phyloP scores from a whole-genome alignment of 1,140 invertebrate genomes.

The Camponotus floridanus region DNA sequence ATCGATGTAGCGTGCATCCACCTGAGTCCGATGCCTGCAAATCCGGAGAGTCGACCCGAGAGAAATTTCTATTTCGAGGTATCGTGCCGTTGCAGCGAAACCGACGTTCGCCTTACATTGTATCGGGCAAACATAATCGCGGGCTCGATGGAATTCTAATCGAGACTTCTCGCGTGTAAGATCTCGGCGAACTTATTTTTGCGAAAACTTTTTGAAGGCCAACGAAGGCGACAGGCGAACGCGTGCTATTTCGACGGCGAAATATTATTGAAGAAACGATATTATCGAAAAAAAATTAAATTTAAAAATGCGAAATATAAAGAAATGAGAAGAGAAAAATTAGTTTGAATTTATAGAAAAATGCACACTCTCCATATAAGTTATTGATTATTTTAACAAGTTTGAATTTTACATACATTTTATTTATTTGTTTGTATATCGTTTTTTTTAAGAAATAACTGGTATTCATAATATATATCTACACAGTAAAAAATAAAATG shows the following conservation, averaged over 20 bases:
- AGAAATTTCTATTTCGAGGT: constrained; percentile 65
- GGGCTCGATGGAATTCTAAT: constrained; percentile 52
- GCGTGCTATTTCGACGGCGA: neutral
- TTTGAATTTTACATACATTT: too few species aligned
- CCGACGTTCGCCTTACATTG: neutral
- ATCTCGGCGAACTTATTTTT: constrained; percentile 37
- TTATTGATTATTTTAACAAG: too few species aligned
- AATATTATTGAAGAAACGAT: neutral
- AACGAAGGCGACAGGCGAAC: neutral
- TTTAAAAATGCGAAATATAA: neutral
- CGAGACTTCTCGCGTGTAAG: neutral
- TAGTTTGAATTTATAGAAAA: neutral
- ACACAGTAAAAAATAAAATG: too few species aligned
- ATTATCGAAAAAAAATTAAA: neutral
- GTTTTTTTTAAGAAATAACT: too few species aligned
- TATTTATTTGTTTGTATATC: too few species aligned
- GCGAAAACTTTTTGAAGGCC: constrained; percentile 45
- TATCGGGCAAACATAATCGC: constrained; percentile 40
- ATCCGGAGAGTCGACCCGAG: constrained; percentile 48
- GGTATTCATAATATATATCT: too few species aligned
- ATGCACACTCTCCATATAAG: neutral
- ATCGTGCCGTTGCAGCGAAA: constrained; percentile 3
- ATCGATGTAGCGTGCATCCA: constrained; percentile 72
- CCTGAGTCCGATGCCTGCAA: constrained; percentile 47
- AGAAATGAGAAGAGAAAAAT: neutral